Base-by-base conservation (phyloP, 2,888 invertebrate species). In the Drosophila buzzatii region DNA sequence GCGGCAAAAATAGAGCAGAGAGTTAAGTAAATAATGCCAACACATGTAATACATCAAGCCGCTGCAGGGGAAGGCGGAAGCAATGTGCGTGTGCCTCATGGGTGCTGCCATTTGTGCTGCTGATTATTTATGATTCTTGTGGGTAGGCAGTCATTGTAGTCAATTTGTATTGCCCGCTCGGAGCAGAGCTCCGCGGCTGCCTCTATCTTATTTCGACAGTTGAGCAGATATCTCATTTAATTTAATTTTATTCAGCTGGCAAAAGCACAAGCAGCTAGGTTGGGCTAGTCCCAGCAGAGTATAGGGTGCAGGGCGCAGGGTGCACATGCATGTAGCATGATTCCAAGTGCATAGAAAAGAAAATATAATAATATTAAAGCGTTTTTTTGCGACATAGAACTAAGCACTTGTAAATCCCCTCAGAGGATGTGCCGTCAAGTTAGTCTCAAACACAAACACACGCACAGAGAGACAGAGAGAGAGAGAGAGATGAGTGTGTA, bases 361-460 rank as follows among this genome's bases (percentile, higher is more conserved):
- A 88, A 86, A 85, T 86, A 85, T 85, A 88, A 89, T 87, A 87
- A 89, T 89, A 88, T 88, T 86, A 87, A 88, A 89, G 87, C 87
- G 79, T 82, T 85, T 87, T 82, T 81, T 78, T 80, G 79, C 82
- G 81, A 85, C 84, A 86, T 83, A 81, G 83, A 90, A 87, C 87
- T 91, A 90, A 90, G 91, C 84, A 91, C 89, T 91, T 90, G 91
- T 88, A 91, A 91, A 91, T 91, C 90, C 88, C 90, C 89, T 81
- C 85, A 87, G 85, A 89, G 89, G 90, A 88, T 90, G 83, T 83
- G 86, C 89, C 90, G 89, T 90, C 90, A 91, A 91, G 90, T 90
- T 80, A 85, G 89, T 90, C 85, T 85, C 88, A 84, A 86, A 87
- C 77, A 80, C 86, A 88, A 90, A 89, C 81, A 86, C 42, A 53